Evolutionary conservation across 2,888 invertebrate genomes (phyloP).

Genomic region (Apocheima hispidaria): DNA sequence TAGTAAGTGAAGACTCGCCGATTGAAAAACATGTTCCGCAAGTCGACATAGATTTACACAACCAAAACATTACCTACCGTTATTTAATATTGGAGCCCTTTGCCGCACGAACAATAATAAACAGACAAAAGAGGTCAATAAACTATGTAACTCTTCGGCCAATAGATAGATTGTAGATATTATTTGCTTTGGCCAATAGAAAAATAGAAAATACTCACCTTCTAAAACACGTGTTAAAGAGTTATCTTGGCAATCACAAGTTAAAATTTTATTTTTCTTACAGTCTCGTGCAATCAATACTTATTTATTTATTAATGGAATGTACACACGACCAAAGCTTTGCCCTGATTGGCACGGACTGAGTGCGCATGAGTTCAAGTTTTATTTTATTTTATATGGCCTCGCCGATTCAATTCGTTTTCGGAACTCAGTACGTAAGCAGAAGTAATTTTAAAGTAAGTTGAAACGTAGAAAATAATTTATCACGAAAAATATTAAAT

Average conservation of each 20-base stretch:
- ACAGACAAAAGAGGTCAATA: conserved; percentile 7
- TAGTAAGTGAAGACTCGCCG: neutral
- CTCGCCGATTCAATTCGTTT: neutral
- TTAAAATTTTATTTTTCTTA: neutral
- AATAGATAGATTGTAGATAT: too few species aligned
- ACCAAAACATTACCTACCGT: neutral
- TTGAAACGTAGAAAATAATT: neutral
- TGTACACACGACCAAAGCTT: conserved; percentile 36
- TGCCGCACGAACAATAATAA: neutral
- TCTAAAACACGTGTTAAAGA: neutral
- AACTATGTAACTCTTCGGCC: neutral
- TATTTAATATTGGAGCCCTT: conserved; percentile 5
- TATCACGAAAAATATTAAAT: too few species aligned
- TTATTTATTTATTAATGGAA: neutral
- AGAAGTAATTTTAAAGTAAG: neutral
- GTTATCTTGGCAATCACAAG: neutral
- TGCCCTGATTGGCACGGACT: conserved; percentile 55
- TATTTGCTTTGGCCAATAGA: too few species aligned
- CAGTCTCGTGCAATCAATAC: conserved; percentile 8
- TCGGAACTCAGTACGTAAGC: conserved; percentile 5
- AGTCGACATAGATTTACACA: neutral
- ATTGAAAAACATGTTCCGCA: neutral
- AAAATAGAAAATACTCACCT: neutral
- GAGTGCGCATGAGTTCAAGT: conserved; percentile 45
- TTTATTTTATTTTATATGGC: conserved; percentile 23